Conservation (phyloP, 1,140 invertebrate genomes). For the Cyclina sinensis region DNA sequence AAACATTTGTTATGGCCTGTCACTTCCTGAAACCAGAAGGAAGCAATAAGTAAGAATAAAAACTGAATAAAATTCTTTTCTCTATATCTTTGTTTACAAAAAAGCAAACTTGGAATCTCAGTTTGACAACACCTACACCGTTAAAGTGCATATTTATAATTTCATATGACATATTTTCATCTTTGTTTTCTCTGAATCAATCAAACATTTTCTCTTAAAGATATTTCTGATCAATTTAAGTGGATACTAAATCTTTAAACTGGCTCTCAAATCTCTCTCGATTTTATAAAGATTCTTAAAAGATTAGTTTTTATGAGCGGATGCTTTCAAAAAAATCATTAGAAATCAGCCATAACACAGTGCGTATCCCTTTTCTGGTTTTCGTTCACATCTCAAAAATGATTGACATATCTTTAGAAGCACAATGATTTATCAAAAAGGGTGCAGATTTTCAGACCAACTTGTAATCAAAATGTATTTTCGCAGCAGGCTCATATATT, state of each 20-base stretch:
- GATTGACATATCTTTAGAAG: constrained; percentile 44
- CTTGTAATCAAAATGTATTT: constrained; percentile 47
- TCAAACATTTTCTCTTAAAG: background rate
- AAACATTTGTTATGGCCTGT: no score
- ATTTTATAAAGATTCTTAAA: constrained; percentile 11
- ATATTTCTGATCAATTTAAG: background rate
- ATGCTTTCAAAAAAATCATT: background rate
- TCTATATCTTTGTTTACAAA: no score
- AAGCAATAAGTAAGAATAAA: no score
- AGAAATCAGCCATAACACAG: constrained; percentile 33
- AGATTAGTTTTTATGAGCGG: constrained; percentile 34
- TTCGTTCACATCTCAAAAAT: background rate
- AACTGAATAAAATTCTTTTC: no score
- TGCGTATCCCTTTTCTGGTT: constrained; percentile 30
- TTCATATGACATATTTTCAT: background rate
- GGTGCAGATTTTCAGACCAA: background rate
- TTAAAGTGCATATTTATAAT: background rate
- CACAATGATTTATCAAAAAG: constrained; percentile 18
- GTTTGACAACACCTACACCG: no score
- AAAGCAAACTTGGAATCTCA: no score
- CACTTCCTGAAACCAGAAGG: no score
- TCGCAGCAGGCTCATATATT: constrained; percentile 21
- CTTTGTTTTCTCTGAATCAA: background rate
- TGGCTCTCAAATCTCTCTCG: background rate
- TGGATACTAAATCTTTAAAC: constrained; percentile 28